These are phyloP conservation scores for Agrotis segetum DNA, from an alignment of 2,888 invertebrate species.

Conservation along the genomic window DNA sequence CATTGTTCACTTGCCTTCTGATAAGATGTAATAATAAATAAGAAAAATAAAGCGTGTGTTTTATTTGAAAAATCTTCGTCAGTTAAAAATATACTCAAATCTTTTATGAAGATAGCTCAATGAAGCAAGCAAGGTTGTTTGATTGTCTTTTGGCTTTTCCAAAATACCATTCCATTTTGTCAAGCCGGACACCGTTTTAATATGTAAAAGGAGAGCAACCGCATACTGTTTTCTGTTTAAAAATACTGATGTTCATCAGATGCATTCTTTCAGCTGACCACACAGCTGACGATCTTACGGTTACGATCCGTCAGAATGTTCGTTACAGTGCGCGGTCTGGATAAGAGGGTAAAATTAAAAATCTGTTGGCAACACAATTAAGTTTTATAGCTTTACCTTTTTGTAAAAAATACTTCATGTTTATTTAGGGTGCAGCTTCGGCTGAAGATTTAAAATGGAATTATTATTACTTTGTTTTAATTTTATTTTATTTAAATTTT, in stretches of 20 bases:
- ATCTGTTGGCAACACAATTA: neutral
- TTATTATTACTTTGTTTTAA: neutral
- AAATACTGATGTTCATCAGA: too few relatives aligned
- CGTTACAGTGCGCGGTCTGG: neutral
- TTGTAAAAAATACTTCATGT: neutral
- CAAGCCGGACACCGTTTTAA: too few relatives aligned
- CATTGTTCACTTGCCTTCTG: constrained; percentile 88
- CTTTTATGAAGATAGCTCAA: too few relatives aligned
- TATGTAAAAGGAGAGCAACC: too few relatives aligned
- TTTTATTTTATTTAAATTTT: too few relatives aligned
- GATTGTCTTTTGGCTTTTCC: neutral
- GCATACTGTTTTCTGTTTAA: too few relatives aligned
- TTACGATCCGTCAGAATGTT: too few relatives aligned
- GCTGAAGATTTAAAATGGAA: neutral
- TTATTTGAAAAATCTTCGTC: constrained; percentile 25
- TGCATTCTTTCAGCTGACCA: too few relatives aligned
- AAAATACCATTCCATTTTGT: neutral
- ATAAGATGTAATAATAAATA: constrained; percentile 69
- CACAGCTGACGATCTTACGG: too few relatives aligned
- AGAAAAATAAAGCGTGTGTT: constrained; percentile 31
- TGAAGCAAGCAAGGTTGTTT: neutral
- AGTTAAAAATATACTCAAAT: too few relatives aligned
- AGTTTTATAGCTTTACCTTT: neutral
- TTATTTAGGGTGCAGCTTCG: too few relatives aligned
- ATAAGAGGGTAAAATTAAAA: too few relatives aligned